These are phyloP conservation scores for Suricata suricatta DNA, from an alignment of 2,113 vertebrate genomes.

Conservation along the genomic window DNA sequence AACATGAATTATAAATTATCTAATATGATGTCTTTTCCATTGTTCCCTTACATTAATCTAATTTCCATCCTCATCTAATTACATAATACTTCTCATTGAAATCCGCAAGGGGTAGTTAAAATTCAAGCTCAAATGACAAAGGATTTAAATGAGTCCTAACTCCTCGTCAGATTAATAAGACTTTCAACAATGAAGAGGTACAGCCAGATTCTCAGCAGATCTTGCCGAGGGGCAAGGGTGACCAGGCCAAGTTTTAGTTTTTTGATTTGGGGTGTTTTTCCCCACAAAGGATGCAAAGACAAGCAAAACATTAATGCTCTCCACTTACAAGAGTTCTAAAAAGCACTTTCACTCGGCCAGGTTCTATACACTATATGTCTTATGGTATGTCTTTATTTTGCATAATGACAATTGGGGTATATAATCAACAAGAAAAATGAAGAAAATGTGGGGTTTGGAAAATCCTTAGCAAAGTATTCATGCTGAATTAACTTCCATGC, in stretches of 20 bases:
- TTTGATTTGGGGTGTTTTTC: not conserved
- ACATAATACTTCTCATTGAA: slow-evolving; percentile 62
- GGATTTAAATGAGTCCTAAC: slow-evolving; percentile 74
- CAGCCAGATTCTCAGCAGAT: slow-evolving; percentile 44
- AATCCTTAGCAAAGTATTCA: slow-evolving; percentile 7
- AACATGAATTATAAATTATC: slow-evolving; percentile 45
- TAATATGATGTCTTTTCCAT: slow-evolving; percentile 29
- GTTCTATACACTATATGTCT: not conserved
- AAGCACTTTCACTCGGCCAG: not conserved
- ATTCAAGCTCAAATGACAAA: slow-evolving; percentile 67
- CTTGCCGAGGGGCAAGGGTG: not conserved
- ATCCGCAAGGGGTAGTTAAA: slow-evolving; percentile 72
- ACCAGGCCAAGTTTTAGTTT: not conserved
- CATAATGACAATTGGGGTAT: not conserved
- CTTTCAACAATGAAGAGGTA: slow-evolving; percentile 33
- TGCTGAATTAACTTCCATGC: not conserved
- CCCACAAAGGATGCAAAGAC: slow-evolving; percentile 13
- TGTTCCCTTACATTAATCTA: slow-evolving; percentile 60
- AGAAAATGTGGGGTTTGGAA: not conserved
- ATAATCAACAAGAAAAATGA: slow-evolving; percentile 30
- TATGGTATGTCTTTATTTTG: slow-evolving; percentile 4
- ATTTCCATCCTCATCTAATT: slow-evolving; percentile 75
- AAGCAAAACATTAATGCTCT: not conserved
- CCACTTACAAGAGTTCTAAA: not conserved
- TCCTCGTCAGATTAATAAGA: slow-evolving; percentile 59